Base-by-base conservation (phyloP, 2,113 vertebrate genomes). In the Illadopsis cleaveri region DNA sequence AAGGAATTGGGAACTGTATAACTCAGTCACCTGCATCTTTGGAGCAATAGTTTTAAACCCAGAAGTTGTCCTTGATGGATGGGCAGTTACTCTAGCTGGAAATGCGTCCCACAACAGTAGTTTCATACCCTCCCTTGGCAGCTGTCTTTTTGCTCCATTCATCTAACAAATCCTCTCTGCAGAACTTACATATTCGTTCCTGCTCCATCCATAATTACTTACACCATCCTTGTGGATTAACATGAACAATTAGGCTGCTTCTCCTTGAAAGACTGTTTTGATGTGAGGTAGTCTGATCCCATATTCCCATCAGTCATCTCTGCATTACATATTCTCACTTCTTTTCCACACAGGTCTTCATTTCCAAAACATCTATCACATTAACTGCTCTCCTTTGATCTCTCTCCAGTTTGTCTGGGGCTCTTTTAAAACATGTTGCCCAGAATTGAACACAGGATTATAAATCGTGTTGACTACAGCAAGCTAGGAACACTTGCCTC, bases 281-380 rank as follows among this genome's bases (percentile, higher is more conserved):
- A 93, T 89, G 27, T 56, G 72, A 89, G 40, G 47, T 37, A 85
- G 33, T 80, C 50, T 72, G n/a, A 65, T 91, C 72, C 62, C 68
- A 38, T 81, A 68, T 61, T 92, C 71, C 44, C 65, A 89, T 93
- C 91, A 82, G 73, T 95, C 87, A 85, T 76, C 45, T 69, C 71
- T 88, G 51, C 30, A 48, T 91, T 88, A 87, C 71, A 79, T 84
- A 86, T 80, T 89, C 53, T 91, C 33, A 28, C 69, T 90, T 86
- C 58, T 95, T 76, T 94, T 89, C 78, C 84, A 75, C 33, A 40
- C 45, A 92, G 62, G 37, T 61, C 85, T 90, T 84, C 12, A 5
- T 86, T 93, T 95, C 78, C 86, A 96, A 94, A 93, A 82, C 38
- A 78, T 81, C 73, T 83, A 40, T 90, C 90, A 89, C 62, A 78